These are phyloP conservation scores for Hipparchia sbordonii DNA, from an alignment of 2,888 invertebrate genomes.

Conservation along the genomic window DNA sequence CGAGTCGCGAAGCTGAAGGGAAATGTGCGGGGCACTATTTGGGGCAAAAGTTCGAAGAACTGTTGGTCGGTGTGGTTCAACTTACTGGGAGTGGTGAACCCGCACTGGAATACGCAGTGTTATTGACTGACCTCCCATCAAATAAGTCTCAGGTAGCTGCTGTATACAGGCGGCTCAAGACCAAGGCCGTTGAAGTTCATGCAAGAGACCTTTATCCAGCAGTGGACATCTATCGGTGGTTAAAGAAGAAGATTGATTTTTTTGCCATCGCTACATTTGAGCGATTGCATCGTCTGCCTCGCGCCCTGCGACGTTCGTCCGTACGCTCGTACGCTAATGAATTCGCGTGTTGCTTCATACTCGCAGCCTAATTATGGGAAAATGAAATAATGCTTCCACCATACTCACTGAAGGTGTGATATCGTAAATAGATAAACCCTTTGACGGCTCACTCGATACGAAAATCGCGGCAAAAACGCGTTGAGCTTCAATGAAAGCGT, in stretches of 20 bases:
- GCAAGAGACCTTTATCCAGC: too few relatives aligned
- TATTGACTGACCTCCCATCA: too few relatives aligned
- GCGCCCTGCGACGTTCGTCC: constrained; percentile 54
- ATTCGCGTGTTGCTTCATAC: constrained; percentile 57
- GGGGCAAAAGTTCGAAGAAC: too few relatives aligned
- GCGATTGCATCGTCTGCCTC: constrained; percentile 47
- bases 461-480: constrained; percentile 30
- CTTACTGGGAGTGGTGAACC: too few relatives aligned
- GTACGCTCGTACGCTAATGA: constrained; percentile 56
- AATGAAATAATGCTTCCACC: constrained; percentile 46
- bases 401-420: constrained; percentile 36
- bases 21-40: too few relatives aligned
- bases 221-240: too few relatives aligned
- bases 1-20: too few relatives aligned
- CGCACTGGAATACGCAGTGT: too few relatives aligned
- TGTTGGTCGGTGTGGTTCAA: too few relatives aligned
- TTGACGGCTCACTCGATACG: constrained; percentile 40
- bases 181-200: too few relatives aligned
- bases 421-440: constrained; percentile 41
- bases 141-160: too few relatives aligned
- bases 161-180: too few relatives aligned
- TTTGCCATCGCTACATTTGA: constrained; percentile 39
- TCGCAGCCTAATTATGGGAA: constrained; percentile 55
- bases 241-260: background rate
- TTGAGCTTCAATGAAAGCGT: constrained; percentile 24